Conservation (phyloP, 2,797 vertebrate species). For the Enoplosus armatus region DNA sequence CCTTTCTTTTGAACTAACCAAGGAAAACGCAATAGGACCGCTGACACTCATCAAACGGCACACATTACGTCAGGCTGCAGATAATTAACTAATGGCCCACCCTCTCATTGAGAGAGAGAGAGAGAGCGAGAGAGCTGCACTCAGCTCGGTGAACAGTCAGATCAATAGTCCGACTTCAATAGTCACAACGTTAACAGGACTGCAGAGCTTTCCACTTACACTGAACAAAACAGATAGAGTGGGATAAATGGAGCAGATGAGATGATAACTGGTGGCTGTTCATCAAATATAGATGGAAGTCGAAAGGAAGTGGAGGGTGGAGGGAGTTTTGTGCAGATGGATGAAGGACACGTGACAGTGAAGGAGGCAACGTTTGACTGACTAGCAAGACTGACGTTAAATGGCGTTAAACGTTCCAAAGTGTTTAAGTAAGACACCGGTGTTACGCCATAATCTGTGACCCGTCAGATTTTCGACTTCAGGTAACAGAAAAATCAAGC, state of each 20-base stretch:
- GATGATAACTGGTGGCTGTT: background rate
- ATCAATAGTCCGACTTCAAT: constrained; percentile 47
- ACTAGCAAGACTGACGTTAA: background rate
- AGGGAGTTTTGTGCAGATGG: background rate
- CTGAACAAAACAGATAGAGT: background rate
- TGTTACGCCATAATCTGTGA: too few relatives aligned
- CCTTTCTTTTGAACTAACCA: constrained; percentile 1
- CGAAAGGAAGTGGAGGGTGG: background rate
- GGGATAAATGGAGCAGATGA: constrained; percentile 1
- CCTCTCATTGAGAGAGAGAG: too few relatives aligned
- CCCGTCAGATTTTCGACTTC: too few relatives aligned
- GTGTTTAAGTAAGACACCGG: too few relatives aligned
- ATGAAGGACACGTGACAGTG: background rate
- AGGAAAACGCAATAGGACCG: constrained; percentile 4
- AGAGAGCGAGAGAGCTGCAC: constrained; percentile 42
- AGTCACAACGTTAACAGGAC: constrained; percentile 37
- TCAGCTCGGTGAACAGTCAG: constrained; percentile 41
- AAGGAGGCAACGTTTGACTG: background rate
- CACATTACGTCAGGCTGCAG: constrained; percentile 43
- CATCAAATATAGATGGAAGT: background rate
- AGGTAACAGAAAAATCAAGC: too few relatives aligned
- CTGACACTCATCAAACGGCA: constrained; percentile 21
- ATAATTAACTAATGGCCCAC: constrained; percentile 69
- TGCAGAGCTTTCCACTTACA: constrained; percentile 15
- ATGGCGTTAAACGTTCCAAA: too few relatives aligned